Percentiles rank a stretch among this genome's conserved stretches.
Evolutionary conservation across 2,113 vertebrate species (phyloP).

Genomic region (Chaenogobius annularis): DNA sequence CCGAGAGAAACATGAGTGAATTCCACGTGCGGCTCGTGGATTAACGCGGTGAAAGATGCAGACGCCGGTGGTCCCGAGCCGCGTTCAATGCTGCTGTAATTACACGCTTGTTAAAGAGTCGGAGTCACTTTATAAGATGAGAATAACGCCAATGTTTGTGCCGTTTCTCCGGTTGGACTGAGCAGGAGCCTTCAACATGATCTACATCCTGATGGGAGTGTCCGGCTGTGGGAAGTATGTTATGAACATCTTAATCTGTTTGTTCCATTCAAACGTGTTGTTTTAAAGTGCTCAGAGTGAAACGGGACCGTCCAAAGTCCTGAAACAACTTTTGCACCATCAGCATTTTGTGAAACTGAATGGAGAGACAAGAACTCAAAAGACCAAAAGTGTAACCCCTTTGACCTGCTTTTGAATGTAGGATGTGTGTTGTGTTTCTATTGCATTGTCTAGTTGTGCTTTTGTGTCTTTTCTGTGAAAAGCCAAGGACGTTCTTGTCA

Average conservation of each 20-base stretch:
- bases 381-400: too few relatives aligned
- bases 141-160: background rate
- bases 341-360: background rate
- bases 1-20: background rate
- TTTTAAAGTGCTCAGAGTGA: too few relatives aligned
- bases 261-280: too few relatives aligned
- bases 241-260: background rate
- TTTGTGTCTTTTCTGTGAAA: too few relatives aligned
- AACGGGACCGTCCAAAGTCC: too few relatives aligned
- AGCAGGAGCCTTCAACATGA: conserved; percentile 56
- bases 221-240: conserved; percentile 76
- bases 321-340: too few relatives aligned
- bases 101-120: background rate
- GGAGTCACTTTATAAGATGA: background rate
- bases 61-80: background rate
- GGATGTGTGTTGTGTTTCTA: too few relatives aligned
- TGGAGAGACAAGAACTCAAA: too few relatives aligned
- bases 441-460: too few relatives aligned
- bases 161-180: background rate
- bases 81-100: too few relatives aligned
- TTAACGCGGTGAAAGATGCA: background rate
- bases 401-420: too few relatives aligned
- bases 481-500: too few relatives aligned
- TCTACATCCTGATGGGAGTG: conserved; percentile 76
- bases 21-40: background rate